Percentiles rank a stretch among this genome's conserved stretches.
Conservation (phyloP, 2,888 invertebrate genomes). For the Escarpia spicata region DNA sequence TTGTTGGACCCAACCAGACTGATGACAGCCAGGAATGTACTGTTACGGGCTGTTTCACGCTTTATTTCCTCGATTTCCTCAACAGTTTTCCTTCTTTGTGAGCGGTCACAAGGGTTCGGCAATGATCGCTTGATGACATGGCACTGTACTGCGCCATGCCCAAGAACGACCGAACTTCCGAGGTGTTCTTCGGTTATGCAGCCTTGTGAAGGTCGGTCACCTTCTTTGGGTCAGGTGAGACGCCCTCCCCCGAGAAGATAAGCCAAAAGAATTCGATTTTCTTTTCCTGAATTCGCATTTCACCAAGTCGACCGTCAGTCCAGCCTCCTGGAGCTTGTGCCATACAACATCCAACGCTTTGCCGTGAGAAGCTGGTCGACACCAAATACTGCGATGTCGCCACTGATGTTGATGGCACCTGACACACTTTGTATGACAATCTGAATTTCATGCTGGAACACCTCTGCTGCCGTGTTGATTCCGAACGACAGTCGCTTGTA, state of each 20-base stretch:
- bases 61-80: neutral
- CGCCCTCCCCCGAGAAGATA: constrained; percentile 28
- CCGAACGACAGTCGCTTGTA: constrained; percentile 40
- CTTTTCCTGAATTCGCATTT: constrained; percentile 32
- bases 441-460: constrained; percentile 31
- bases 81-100: neutral
- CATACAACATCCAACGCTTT: neutral
- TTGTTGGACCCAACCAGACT: no score
- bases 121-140: neutral
- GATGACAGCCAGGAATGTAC: no score
- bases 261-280: constrained; percentile 18
- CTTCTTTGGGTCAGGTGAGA: constrained; percentile 41
- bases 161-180: constrained; percentile 41
- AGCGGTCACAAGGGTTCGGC: neutral
- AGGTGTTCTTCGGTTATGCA: constrained; percentile 34
- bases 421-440: constrained; percentile 26
- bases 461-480: constrained; percentile 30
- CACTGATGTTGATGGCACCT: constrained; percentile 28
- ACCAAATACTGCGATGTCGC: constrained; percentile 36
- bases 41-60: no score
- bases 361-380: no score
- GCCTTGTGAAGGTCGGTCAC: constrained; percentile 41
- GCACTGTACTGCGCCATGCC: neutral
- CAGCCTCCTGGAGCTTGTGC: constrained; percentile 27
- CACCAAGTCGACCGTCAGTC: constrained; percentile 31